These are phyloP conservation scores for Odontophorus gujanensis DNA, from an alignment of 2,113 vertebrate genomes.

Conservation along the genomic window DNA sequence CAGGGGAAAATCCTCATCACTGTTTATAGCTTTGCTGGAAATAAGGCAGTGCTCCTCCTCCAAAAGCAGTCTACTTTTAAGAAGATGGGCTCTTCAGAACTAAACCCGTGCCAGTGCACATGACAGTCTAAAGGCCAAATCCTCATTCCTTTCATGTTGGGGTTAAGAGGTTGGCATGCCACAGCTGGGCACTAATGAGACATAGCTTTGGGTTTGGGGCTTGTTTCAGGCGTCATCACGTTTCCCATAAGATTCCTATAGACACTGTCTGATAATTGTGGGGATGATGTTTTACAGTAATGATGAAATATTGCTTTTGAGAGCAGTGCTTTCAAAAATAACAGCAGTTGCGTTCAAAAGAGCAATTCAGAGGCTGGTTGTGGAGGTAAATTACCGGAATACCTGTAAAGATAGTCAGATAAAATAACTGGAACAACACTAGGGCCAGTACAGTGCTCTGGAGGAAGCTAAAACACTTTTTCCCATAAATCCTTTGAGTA, in stretches of 20 bases:
- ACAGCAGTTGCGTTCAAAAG: neutral
- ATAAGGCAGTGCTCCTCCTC: neutral
- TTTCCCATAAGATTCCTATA: neutral
- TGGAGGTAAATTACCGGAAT: constrained; percentile 1
- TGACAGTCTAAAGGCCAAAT: neutral
- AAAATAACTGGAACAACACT: neutral
- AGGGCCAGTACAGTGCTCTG: neutral
- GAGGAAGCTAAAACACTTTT: neutral
- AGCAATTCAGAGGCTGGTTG: neutral
- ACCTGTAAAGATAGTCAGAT: neutral
- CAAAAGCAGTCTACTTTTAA: neutral
- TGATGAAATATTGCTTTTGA: constrained; percentile 12
- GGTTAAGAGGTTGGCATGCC: neutral
- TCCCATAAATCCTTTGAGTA: constrained; percentile 2
- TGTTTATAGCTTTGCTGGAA: neutral
- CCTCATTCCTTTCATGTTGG: neutral
- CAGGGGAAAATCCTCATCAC: neutral
- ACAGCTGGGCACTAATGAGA: neutral
- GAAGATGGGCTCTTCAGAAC: neutral
- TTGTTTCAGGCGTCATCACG: neutral
- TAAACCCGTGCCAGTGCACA: neutral
- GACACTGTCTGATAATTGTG: neutral
- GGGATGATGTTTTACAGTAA: neutral
- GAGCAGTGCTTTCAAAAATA: neutral
- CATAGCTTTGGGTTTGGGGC: neutral